Evolutionary conservation across 2,113 vertebrate species (phyloP), one percentile per base, ranked within the genome.

Genomic region (Silurus meridionalis): DNA sequence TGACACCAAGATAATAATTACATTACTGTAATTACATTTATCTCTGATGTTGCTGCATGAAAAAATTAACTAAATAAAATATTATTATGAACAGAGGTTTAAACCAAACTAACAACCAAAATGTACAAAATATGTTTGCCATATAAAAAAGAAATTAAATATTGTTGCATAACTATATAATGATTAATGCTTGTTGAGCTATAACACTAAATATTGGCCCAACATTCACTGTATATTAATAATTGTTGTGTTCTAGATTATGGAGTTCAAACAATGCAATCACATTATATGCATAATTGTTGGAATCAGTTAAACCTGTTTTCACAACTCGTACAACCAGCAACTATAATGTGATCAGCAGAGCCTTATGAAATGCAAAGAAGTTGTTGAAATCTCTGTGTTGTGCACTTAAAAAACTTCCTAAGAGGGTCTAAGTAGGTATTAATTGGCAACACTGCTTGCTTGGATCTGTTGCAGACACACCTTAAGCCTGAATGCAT

Each of bases 401-500:
- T 23, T 63, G 21, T 64, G 21, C 63, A 66, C 8, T 66, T 25
- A n/a, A 25, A 66, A 61, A 61, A 11, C 8, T 66, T 37, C 13
- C 28, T 37, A 7, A 69, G 6, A 14, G 67, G 28, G 13, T 37
- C 3, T 69, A 2, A 46, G 17, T 37, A 37, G 67, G 48, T 1
- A 9, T 7, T 72, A 21, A 9, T 72, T 72, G 37, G 7, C 69
- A 72, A 50, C 37, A 19, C 17, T 50, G 46, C 48, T 7, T 72
- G 7, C 69, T 17, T 71, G 14, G 46, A 48, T 74, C 46, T 23
- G 19, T 74, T n/a, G 79, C 53, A 87, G 67, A 87, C 90, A 46
- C 80, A 95, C 95, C 93, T 95, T 95, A 9, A 86, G 85, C 82
- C 74, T 92, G 60, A 94, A 93, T 37, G 91, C 89, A 50, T 94